phyloP scores from a whole-genome alignment of 2,797 vertebrate genomes.

The Loris lydekkerianus region DNA sequence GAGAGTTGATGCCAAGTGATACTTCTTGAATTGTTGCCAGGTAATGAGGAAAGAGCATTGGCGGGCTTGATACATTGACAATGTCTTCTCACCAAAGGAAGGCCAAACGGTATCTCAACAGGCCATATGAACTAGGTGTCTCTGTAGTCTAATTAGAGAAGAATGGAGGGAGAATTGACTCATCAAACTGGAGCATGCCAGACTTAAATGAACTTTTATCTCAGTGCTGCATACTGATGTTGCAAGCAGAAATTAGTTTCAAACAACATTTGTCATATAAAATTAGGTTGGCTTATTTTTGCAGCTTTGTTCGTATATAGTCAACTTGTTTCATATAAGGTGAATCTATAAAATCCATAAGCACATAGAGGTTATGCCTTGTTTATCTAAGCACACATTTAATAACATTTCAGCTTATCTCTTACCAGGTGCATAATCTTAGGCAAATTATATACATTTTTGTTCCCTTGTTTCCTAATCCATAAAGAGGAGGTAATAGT shows the following conservation, averaged over 20 bases:
- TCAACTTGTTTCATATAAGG: not conserved
- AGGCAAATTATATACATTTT: not conserved
- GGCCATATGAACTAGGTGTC: not conserved
- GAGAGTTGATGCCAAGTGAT: constrained; percentile 46
- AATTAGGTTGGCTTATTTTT: constrained; percentile 48
- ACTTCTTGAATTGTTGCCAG: constrained; percentile 56
- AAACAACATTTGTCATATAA: not conserved
- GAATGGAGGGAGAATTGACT: constrained; percentile 30
- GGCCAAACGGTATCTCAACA: not conserved
- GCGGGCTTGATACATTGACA: constrained; percentile 4
- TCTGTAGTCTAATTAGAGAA: constrained; percentile 37
- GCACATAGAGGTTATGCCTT: not conserved
- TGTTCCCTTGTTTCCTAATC: constrained; percentile 1
- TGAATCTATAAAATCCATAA: not conserved
- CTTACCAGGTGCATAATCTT: not conserved
- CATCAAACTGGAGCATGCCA: constrained; percentile 36
- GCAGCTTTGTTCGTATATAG: constrained; percentile 43
- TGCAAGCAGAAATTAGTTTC: not conserved
- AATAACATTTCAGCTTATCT: not conserved
- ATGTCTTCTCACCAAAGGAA: constrained; percentile 50
- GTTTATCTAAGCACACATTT: constrained; percentile 27
- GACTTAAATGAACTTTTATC: constrained; percentile 41
- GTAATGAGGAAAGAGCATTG: constrained; percentile 37
- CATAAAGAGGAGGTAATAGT: not conserved
- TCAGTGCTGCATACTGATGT: not conserved